Evolutionary conservation across 2,888 invertebrate species (phyloP), one percentile per base, ranked within the genome.

Genomic region (Onchidella celtica): DNA sequence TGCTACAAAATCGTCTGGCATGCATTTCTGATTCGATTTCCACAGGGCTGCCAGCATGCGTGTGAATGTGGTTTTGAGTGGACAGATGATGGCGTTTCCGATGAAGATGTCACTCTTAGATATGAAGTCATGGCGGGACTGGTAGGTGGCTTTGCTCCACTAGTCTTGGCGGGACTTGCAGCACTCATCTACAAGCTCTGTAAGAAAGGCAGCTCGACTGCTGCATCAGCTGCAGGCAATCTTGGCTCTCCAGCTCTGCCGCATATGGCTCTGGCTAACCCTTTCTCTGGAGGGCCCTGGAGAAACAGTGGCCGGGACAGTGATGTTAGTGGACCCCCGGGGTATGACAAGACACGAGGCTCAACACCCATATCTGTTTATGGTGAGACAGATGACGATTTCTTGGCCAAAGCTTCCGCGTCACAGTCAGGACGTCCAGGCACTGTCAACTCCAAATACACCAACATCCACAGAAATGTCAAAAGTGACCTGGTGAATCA

Each of bases 21-120:
- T n/a, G n/a, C n/a, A n/a, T n/a, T n/a, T n/a, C n/a, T n/a, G n/a
- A n/a, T n/a, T n/a, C n/a, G n/a, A n/a, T n/a, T n/a, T n/a, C n/a
- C n/a, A n/a, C 69, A 69, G 69, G 69, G 69, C 17, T 69, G 69
- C n/a, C 69, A 69, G 9, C 69, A 69, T 36, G 21, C n/a, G 17
- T 69, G 69, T 27, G 38, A 69, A n/a, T 69, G 69, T 36, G 69
- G 36, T 21, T 69, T 69, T 36, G n/a, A n/a, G n/a, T n/a, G n/a
- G n/a, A n/a, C n/a, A n/a, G 3, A 32, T 11, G 4, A 11, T 3
- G 34, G 4, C 38, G 69, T n/a, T n/a, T 14, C n/a, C 27, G 69
- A 69, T 36, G 38, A 11, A 2, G 38, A 36, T 4, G 69, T 29
- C n/a, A 69, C 69, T 21, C 36, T 69, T 17, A 36, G 69, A 21